phyloP scores from a whole-genome alignment of 2,113 vertebrate species.

The Psittacara wagleri region DNA sequence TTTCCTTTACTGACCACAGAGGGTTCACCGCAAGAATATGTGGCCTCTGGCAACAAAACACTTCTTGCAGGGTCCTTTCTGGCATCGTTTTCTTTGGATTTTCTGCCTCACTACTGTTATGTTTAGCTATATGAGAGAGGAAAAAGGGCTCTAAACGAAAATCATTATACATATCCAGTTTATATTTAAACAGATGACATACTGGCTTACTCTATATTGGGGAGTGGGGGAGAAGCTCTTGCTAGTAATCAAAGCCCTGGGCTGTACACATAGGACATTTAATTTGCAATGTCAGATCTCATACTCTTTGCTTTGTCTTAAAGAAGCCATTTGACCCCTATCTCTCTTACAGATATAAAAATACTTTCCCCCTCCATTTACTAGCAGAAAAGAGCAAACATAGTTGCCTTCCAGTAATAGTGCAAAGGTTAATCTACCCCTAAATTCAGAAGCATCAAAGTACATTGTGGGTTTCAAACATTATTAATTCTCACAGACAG shows the following conservation, averaged over 20 bases:
- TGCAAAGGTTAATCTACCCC: constrained; percentile 12
- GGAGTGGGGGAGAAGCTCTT: not conserved
- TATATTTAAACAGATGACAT: not conserved
- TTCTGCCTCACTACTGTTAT: not conserved
- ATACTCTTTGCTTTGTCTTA: not conserved
- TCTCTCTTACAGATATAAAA: not conserved
- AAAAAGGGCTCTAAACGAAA: not conserved
- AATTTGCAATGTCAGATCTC: not conserved
- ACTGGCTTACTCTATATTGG: not conserved
- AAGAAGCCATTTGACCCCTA: not conserved
- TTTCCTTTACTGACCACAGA: not conserved
- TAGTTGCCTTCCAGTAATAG: constrained; percentile 6
- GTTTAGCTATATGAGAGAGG: not conserved
- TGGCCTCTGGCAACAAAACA: not conserved
- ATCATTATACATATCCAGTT: not conserved
- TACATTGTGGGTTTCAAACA: not conserved
- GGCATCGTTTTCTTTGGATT: not conserved
- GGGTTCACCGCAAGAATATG: rapidly evolving
- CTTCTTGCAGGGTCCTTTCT: not conserved
- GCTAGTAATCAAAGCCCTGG: not conserved
- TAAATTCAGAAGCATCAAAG: constrained; percentile 17
- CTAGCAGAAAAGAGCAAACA: not conserved
- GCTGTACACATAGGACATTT: not conserved
- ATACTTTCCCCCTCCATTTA: not conserved
- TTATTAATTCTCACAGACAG: constrained; percentile 25